phyloP scores from a whole-genome alignment of 1,140 invertebrate genomes.

The Drosophila triauraria region DNA sequence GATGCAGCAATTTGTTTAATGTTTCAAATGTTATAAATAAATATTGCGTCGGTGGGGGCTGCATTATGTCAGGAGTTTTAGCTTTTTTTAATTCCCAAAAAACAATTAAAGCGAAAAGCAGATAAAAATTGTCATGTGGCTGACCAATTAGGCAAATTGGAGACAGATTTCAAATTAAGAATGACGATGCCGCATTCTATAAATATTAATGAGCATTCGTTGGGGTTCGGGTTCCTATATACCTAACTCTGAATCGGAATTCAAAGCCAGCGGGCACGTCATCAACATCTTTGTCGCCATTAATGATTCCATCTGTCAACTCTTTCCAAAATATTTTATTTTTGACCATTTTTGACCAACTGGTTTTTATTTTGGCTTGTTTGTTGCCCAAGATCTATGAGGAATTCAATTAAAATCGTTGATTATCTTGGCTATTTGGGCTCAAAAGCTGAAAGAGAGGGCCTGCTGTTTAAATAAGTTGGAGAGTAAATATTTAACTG shows the following conservation, averaged over 20 bases:
- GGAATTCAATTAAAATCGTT: slow-evolving; percentile 64
- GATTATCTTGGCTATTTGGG: slow-evolving; percentile 22
- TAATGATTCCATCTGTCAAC: slow-evolving; percentile 71
- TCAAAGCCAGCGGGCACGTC: slow-evolving; percentile 62
- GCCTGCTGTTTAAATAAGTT: slow-evolving; percentile 34
- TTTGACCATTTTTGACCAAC: slow-evolving; percentile 56
- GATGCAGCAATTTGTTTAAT: slow-evolving; percentile 41
- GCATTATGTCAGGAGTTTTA: slow-evolving; percentile 40
- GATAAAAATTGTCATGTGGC: slow-evolving; percentile 32
- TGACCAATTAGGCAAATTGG: slow-evolving; percentile 76
- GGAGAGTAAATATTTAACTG: slow-evolving; percentile 57
- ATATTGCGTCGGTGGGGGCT: slow-evolving; percentile 33
- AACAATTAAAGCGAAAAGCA: slow-evolving; percentile 4
- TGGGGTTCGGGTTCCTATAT: slow-evolving; percentile 25
- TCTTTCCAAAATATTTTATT: slow-evolving; percentile 28
- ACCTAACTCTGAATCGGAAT: slow-evolving; percentile 24
- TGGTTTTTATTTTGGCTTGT: slow-evolving; percentile 34
- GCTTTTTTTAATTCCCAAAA: slow-evolving; percentile 4
- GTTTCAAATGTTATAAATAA: slow-evolving; percentile 43
- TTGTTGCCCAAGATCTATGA: slow-evolving; percentile 9
- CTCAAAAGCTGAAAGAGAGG: not conserved
- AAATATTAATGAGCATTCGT: slow-evolving; percentile 50
- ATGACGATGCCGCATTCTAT: slow-evolving; percentile 52
- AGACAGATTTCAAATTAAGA: slow-evolving; percentile 67
- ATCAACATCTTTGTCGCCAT: slow-evolving; percentile 70